Base-by-base conservation (phyloP, 1,140 invertebrate species). In the Idris sp. region DNA sequence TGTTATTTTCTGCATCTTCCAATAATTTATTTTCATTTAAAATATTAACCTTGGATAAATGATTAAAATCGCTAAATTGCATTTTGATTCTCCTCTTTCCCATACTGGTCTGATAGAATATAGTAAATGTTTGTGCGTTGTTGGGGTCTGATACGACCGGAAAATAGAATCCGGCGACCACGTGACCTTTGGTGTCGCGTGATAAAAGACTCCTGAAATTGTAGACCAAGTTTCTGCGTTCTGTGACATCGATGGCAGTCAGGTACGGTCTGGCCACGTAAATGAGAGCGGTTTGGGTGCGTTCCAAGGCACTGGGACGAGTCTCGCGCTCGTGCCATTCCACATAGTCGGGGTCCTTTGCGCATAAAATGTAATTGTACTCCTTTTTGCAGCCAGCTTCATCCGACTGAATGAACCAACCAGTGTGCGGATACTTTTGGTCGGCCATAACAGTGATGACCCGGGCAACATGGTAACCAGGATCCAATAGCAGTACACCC, bases 361-460 rank as follows among this genome's bases (percentile, higher is more conserved):
- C 81, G 43, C 90, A 90, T 71, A 92, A 90, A 40, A 88, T 89
- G 84, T 96, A 96, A 80, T 92, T 91, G 88, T 96, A 96, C 80
- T 96, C 94, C 80, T 95, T 95, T 62, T 91, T 91, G 74, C 91
- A 90, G 68, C 90, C 88, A 2, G 89, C 84, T 78, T 94, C 93
- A 72, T 94, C 91, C 0, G 91, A 92, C 79, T 96, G 94, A 1
- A 90, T 91, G 81, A 96, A 97, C 92, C 93, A 95, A 69, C 94
- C 91, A 25, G 95, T 96, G 81, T 97, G 94, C 2, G 96, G 96
- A 86, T 94, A 95, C 16, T 88, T 86, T 41, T 92, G 89, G 83
- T 97, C 96, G 13, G 90, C 87, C 95, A 97, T 97, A 15, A 96
- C 93, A 13, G 95, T 95, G 33, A 97, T 90, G 10, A 94, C 93